Percentiles rank a stretch among this genome's conserved stretches.
These are phyloP conservation scores for Helleia helle DNA, from an alignment of 2,888 invertebrate species.

Conservation along the genomic window DNA sequence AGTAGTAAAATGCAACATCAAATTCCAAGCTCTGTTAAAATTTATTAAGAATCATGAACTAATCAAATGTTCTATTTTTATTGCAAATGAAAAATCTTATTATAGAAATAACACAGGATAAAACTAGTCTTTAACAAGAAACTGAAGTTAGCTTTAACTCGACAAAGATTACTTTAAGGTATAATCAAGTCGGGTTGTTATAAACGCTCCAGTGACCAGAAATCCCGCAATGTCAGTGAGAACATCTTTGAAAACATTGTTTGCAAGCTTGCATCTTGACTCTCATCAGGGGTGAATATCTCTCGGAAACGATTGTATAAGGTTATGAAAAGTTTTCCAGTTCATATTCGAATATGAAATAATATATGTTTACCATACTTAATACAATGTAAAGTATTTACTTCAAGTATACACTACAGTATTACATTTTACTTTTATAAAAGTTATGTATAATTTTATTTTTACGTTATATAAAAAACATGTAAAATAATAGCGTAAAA, in stretches of 20 bases:
- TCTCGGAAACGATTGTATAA: not conserved
- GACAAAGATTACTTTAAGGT: conserved; percentile 6
- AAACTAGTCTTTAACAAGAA: not conserved
- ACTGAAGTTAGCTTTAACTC: not conserved
- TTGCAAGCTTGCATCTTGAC: conserved; percentile 14
- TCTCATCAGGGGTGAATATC: conserved; percentile 4
- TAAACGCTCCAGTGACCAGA: not conserved
- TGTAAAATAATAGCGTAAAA: no score
- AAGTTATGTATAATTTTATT: no score
- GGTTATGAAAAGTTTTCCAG: conserved; percentile 3
- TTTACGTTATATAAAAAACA: no score
- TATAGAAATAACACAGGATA: no score
- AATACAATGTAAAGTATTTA: no score
- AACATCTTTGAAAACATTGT: conserved; percentile 11
- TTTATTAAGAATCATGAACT: no score
- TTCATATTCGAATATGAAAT: not conserved
- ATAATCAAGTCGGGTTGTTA: conserved; percentile 9
- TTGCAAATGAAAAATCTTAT: no score
- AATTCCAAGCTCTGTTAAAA: no score
- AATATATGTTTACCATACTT: no score
- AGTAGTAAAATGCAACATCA: not conserved
- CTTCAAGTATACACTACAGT: no score
- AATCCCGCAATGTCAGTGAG: conserved; percentile 10
- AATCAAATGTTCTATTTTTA: no score
- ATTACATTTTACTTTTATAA: no score